phyloP scores from a whole-genome alignment of 2,888 invertebrate genomes.

The Phaedon cochleariae region DNA sequence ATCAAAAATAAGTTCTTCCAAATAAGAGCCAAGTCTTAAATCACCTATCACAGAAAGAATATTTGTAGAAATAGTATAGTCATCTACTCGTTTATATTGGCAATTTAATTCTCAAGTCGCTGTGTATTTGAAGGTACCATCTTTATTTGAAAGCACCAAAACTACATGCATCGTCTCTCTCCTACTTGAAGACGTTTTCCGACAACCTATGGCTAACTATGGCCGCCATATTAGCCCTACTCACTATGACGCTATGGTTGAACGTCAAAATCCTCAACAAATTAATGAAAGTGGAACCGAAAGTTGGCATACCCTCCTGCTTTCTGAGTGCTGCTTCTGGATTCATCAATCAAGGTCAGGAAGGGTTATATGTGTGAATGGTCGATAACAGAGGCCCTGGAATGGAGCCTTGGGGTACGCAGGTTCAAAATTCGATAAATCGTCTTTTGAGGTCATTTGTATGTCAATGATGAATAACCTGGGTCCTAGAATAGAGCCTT shows the following conservation, averaged over 20 bases:
- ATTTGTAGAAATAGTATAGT: no score
- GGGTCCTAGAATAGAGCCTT: no score
- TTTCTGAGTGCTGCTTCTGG: slow-evolving; percentile 53
- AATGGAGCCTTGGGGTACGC: background rate
- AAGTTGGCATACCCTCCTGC: slow-evolving; percentile 52
- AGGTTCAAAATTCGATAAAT: no score
- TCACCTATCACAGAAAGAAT: no score
- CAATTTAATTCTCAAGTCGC: no score
- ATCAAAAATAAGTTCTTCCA: background rate
- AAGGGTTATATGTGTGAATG: background rate
- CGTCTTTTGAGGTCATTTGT: no score
- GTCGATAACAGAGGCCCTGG: background rate
- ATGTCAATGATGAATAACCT: no score
- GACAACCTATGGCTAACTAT: slow-evolving; percentile 51
- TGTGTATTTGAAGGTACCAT: slow-evolving; percentile 56
- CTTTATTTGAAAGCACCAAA: slow-evolving; percentile 53
- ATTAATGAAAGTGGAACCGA: slow-evolving; percentile 17
- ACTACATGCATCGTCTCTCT: slow-evolving; percentile 50
- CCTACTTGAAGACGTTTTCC: slow-evolving; percentile 53
- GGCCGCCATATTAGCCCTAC: slow-evolving; percentile 42
- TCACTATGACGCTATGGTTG: slow-evolving; percentile 51
- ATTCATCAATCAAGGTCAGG: slow-evolving; percentile 57
- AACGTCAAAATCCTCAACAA: slow-evolving; percentile 48
- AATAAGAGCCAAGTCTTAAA: no score
- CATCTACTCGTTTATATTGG: no score